Evolutionary conservation across 37 sponge, comb jelly and placozoan species (phyloP), one percentile per base, ranked within the genome.

Genomic region (Ianthella basta): DNA sequence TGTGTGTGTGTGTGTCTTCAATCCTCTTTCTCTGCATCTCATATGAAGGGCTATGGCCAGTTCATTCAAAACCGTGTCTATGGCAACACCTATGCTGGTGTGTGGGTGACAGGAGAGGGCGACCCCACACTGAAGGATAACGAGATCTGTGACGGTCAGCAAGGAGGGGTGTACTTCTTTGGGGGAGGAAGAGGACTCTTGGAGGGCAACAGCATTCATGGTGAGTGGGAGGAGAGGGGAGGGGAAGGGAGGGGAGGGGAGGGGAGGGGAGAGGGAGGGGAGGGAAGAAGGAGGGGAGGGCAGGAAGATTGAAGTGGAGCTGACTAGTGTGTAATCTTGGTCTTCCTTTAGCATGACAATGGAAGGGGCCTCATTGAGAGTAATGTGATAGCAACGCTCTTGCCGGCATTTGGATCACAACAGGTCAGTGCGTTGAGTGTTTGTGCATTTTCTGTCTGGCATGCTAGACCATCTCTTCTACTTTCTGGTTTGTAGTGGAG

Each of bases 151-250:
- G 67, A 80, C 2, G 95, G 95, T 30, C 79, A 91, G 20, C 95
- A 94, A 78, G 95, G 95, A 3, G 95, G 95, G 0, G 95, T 94
- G 53, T 94, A 94, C 87, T 90, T 94, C 85, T 94, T 94, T 80
- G 91, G 86, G 3, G 84, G 86, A 33, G 95, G 95, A 57, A 89
- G 91, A 19, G 95, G 95, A 10, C 89, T 94, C 23, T 60, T 94
- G 73, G 95, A 94, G 84, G 88, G 88, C 74, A 94, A 94, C 55
- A 86, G 91, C 44, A 94, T 94, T 56, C 88, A 94, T 59, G 80
- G 95, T 87, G 29, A 83, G 83, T 38, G 35, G 56, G 80, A 37
- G 38, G n/a, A 63, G 29, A 36, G 16, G 36, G 38, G 64, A 5
- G 39, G 64, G 39, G 33, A 35, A 63, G 40, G 82, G 39, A 60